Conservation (phyloP, 1,140 invertebrate genomes). For the Samia ricini region DNA sequence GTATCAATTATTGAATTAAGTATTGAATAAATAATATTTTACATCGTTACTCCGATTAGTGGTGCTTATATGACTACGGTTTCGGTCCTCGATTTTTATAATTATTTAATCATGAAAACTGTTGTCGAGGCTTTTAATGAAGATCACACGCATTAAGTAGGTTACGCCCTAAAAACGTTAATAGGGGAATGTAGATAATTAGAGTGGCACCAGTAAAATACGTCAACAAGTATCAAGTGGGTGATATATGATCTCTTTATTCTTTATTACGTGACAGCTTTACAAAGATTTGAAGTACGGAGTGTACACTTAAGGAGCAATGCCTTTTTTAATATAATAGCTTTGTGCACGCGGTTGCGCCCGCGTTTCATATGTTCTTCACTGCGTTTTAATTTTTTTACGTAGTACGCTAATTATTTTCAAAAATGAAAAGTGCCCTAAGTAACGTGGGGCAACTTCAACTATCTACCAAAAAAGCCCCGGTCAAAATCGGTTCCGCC, state of each 20-base stretch:
- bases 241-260: not conserved
- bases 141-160: not conserved
- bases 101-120: not conserved
- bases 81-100: too few relatives aligned
- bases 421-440: too few relatives aligned
- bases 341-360: too few relatives aligned
- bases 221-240: constrained; percentile 6
- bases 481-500: too few relatives aligned
- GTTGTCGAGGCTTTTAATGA: not conserved
- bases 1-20: too few relatives aligned
- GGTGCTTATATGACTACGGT: not conserved
- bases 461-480: too few relatives aligned
- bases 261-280: constrained; percentile 9
- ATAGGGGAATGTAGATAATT: constrained; percentile 7
- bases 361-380: too few relatives aligned
- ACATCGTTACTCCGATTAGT: not conserved
- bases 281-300: constrained; percentile 2
- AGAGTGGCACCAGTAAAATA: constrained; percentile 10
- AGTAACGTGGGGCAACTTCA: too few relatives aligned
- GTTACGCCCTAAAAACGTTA: constrained; percentile 1
- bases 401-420: too few relatives aligned
- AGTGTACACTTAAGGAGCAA: not conserved
- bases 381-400: too few relatives aligned
- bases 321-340: too few relatives aligned
- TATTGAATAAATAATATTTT: not conserved